Evolutionary conservation across 1,140 invertebrate genomes (phyloP), one percentile per base, ranked within the genome.

Genomic region (Pachyrhynchus sulphureomaculatus): DNA sequence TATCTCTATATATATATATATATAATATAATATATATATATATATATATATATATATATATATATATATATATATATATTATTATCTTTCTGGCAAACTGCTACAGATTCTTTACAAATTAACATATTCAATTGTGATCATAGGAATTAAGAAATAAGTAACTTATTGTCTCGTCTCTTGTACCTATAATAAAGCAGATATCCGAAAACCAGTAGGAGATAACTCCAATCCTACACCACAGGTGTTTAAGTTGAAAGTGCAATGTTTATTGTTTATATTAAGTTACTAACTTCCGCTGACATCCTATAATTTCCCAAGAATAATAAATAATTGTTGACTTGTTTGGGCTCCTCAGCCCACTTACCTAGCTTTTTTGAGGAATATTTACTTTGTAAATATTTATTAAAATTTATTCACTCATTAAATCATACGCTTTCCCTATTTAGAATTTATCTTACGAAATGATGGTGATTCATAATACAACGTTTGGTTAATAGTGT

Each of bases 401-500:
- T 42, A 42, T 42, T 42, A 18, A 21, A 42, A 42, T 42, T 42
- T 42, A 42, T 42, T 42, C 39, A 42, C 8, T 9, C 39, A 20
- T 10, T 42, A 42, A 42, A 42, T 42, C 39, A 42, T n/a, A n/a
- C 15, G 39, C 39, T 42, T 42, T 42, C 39, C 39, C 39, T 10
- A 10, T 42, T 20, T 42, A 42, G n/a, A 42, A 20, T n/a, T 42
- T 42, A 42, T 20, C 39, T 42, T 42, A 42, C 17, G 39, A 42
- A 42, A 42, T 20, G 17, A 42, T 10, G 21, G 26, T n/a, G n/a
- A n/a, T n/a, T n/a, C n/a, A n/a, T 42, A 42, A 42, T 20, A 10
- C 17, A 21, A 12, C 37, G 18, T 42, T 37, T 37, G 13, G n/a
- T 37, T 6, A 20, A 18, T 20, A 42, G n/a, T n/a, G n/a, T n/a